These are phyloP conservation scores for Halichoeres trimaculatus DNA, from an alignment of 2,113 vertebrate species.

Conservation along the genomic window DNA sequence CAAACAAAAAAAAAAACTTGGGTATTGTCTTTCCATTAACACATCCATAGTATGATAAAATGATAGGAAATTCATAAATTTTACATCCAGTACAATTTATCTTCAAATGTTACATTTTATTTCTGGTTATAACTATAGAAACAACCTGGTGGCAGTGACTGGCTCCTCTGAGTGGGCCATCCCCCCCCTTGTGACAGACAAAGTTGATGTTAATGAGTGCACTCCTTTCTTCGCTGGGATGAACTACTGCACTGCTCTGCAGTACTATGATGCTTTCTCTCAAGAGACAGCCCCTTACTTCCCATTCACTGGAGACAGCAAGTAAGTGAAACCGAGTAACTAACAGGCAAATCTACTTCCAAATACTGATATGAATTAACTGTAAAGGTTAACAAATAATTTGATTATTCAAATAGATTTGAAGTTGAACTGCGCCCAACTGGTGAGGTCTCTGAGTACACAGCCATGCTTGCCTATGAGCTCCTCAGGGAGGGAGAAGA, in stretches of 20 bases:
- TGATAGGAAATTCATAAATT: neutral
- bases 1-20: too few relatives aligned
- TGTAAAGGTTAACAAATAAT: conserved; percentile 5
- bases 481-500: conserved; percentile 78
- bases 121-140: conserved; percentile 78
- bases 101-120: neutral
- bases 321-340: conserved; percentile 74
- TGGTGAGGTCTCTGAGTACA: conserved; percentile 88
- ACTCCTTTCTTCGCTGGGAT: conserved; percentile 86
- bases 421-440: conserved; percentile 87
- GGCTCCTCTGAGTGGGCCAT: conserved; percentile 83
- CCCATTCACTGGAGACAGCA: conserved; percentile 89
- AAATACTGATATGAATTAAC: neutral
- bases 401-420: conserved; percentile 77
- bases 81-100: neutral
- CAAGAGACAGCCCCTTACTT: conserved; percentile 86
- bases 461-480: conserved; percentile 84
- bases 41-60: neutral
- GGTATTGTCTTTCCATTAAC: too few relatives aligned
- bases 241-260: conserved; percentile 82
- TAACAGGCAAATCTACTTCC: neutral
- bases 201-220: conserved; percentile 80
- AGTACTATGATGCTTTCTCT: conserved; percentile 83
- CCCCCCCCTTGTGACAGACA: conserved; percentile 77
- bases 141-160: conserved; percentile 85